Evolutionary conservation across 2,113 vertebrate genomes (phyloP).

Genomic region (Coracopsis vasa): DNA sequence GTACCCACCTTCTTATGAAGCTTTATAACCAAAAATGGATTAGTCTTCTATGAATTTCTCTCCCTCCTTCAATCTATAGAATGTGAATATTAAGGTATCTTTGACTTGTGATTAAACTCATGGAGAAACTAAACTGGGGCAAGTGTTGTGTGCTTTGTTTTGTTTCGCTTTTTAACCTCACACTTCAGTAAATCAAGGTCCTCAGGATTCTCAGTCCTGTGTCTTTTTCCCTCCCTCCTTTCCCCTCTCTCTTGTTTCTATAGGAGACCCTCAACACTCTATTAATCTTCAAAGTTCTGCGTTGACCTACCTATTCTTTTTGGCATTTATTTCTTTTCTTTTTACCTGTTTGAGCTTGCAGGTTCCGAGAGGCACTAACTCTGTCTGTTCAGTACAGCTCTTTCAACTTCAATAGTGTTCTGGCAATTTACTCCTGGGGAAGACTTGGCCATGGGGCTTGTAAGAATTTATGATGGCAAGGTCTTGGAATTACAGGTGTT

Average conservation of each 20-base stretch:
- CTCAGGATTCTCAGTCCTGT: accelerated
- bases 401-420: not conserved
- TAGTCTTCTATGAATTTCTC: not conserved
- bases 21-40: not conserved
- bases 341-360: not conserved
- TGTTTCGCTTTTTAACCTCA: not conserved
- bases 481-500: not conserved
- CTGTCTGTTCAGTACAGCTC: not conserved
- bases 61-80: not conserved
- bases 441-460: not conserved
- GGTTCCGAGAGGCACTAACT: not conserved
- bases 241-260: not conserved
- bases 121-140: not conserved
- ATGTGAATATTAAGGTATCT: not conserved
- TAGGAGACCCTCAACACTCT: not conserved
- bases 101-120: not conserved
- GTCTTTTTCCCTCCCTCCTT: not conserved
- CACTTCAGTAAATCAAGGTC: not conserved
- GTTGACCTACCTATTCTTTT: not conserved
- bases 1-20: not conserved
- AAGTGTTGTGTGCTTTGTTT: not conserved
- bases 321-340: accelerated
- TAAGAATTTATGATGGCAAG: not conserved
- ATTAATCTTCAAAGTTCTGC: not conserved
- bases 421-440: not conserved